Percentiles rank a stretch among this genome's conserved stretches.
Evolutionary conservation across 2,888 invertebrate genomes (phyloP).

Genomic region (Hypercompe scribonia): DNA sequence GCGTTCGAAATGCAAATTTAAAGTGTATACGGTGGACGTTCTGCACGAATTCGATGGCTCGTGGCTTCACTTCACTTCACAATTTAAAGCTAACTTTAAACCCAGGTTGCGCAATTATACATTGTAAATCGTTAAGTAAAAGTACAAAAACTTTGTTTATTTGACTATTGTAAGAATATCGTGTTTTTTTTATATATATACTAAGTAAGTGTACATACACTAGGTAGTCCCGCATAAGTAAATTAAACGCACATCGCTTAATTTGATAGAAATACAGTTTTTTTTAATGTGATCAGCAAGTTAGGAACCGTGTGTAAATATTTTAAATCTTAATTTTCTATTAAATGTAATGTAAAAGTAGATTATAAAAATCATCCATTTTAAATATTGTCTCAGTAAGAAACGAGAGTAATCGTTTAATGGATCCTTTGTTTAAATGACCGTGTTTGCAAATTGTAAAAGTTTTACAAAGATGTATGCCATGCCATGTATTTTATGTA

Average conservation of each 20-base stretch:
- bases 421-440: neutral
- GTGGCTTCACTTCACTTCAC: slow-evolving; percentile 27
- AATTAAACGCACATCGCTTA: too few relatives aligned
- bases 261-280: too few relatives aligned
- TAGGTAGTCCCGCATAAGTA: too few relatives aligned
- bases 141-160: too few relatives aligned
- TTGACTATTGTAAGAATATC: neutral
- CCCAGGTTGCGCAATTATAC: neutral
- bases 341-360: too few relatives aligned
- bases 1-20: slow-evolving; percentile 46
- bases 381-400: neutral
- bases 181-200: too few relatives aligned
- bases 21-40: slow-evolving; percentile 40
- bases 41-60: slow-evolving; percentile 39
- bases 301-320: neutral
- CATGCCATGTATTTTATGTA: neutral
- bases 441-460: neutral
- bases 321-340: too few relatives aligned
- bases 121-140: neutral
- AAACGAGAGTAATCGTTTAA: neutral
- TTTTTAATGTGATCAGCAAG: neutral
- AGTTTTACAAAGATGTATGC: neutral
- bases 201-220: too few relatives aligned
- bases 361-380: neutral
- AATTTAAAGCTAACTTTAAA: neutral